Base-by-base conservation (phyloP, 1,140 invertebrate species). In the Leptinotarsa lineolata region DNA sequence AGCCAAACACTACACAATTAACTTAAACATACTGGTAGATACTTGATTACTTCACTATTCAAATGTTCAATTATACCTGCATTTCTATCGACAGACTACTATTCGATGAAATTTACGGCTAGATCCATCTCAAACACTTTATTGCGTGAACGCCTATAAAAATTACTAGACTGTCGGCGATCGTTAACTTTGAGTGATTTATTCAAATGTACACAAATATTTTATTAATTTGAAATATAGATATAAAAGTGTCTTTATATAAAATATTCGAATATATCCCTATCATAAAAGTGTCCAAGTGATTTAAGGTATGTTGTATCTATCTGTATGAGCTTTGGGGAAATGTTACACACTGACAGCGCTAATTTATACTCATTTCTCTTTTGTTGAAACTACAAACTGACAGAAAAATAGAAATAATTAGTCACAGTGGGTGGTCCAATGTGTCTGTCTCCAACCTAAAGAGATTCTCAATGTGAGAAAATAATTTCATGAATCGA, bases 181-280 rank as follows among this genome's bases (percentile, higher is more conserved):
- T 54, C 48, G 48, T 54, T 54, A 54, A 54, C 16, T 54, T 18
- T 5, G 48, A 54, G 16, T 54, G 48, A 54, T 54, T 54, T 54
- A 54, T 54, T 54, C 48, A 54, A n/a, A 54, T 54, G 48, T 54
- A 54, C 48, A 54, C 48, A 54, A 54, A 54, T 54, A 54, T 54
- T 54, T 18, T 15, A 54, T 54, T 54, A 54, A 16, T 18, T 54
- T 54, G 16, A 54, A 39, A 54, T 54, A 54, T 54, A 54, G 48
- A 54, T 5, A 54, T n/a, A 54, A 54, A 54, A 54, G 48, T 54
- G 48, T 54, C 48, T 54, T 54, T 18, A 16, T 54, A 54, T 54
- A 54, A 54, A 54, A 16, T 54, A 54, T 54, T 8, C 16, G 48
- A 54, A 15, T 15, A 54, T 12, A 54, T 54, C n/a, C 48, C 48